A percentile compares a stretch with the other conserved stretches of the same genome.
phyloP scores from a whole-genome alignment of 2,797 vertebrate species.

The Epinephelus coioides region DNA sequence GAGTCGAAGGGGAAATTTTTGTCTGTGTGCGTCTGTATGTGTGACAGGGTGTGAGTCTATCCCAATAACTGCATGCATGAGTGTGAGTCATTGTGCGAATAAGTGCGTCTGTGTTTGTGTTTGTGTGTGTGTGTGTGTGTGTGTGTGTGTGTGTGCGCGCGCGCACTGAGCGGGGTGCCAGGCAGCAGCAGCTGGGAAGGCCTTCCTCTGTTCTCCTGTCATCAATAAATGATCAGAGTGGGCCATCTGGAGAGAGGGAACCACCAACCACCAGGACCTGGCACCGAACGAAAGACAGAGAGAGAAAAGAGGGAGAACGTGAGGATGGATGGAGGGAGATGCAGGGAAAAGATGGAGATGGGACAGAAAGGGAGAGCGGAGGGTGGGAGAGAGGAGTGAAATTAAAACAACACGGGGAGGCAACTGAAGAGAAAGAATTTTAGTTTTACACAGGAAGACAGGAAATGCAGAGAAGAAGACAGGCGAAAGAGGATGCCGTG shows the following conservation, averaged over 20 bases:
- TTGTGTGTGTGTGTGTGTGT: slow-evolving; percentile 35
- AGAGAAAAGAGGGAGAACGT: slow-evolving; percentile 36
- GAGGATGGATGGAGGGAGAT: slow-evolving; percentile 38
- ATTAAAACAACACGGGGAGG: slow-evolving; percentile 8
- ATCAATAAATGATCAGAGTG: slow-evolving; percentile 94
- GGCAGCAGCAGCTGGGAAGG: slow-evolving; percentile 89
- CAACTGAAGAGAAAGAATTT: not conserved
- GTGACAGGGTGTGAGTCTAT: slow-evolving; percentile 39
- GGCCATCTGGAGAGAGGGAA: slow-evolving; percentile 91
- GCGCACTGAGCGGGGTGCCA: slow-evolving; percentile 83
- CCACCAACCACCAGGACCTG: slow-evolving; percentile 81
- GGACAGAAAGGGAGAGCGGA: not conserved
- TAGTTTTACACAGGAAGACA: slow-evolving; percentile 21
- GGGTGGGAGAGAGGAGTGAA: not conserved
- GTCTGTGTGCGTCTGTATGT: slow-evolving; percentile 17
- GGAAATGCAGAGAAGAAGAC: slow-evolving; percentile 46
- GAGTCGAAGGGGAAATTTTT: slow-evolving; percentile 33
- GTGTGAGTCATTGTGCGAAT: slow-evolving; percentile 52
- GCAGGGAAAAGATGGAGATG: slow-evolving; percentile 5
- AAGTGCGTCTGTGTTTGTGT: slow-evolving; percentile 47
- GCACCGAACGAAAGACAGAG: slow-evolving; percentile 68
- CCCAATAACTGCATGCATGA: slow-evolving; percentile 45
- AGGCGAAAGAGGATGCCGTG: slow-evolving; percentile 49
- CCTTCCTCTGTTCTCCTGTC: slow-evolving; percentile 91
- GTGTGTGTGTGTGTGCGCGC: slow-evolving; percentile 48